Conservation (phyloP, 2,113 vertebrate genomes). For the Mustela lutreola region DNA sequence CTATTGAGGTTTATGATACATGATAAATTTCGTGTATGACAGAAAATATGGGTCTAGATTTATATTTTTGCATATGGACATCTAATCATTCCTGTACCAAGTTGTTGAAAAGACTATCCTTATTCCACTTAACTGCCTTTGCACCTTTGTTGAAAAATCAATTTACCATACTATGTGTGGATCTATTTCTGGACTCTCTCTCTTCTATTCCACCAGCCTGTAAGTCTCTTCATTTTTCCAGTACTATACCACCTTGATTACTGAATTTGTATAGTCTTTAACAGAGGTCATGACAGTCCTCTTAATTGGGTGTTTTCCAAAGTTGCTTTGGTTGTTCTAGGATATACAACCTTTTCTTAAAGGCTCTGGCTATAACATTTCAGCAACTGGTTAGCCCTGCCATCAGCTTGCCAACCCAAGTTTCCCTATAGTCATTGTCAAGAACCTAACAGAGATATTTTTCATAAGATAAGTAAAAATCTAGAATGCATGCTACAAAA, state of each 20-base stretch:
- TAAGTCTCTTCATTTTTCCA: background rate
- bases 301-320: background rate
- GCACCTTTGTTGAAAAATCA: background rate
- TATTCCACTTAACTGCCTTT: background rate
- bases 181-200: background rate
- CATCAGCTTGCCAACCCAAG: background rate
- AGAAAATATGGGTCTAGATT: background rate
- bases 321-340: background rate
- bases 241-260: background rate
- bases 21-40: background rate
- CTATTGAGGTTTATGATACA: background rate
- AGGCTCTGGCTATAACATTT: background rate
- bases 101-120: background rate
- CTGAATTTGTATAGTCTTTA: background rate
- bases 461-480: background rate
- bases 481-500: conserved; percentile 28
- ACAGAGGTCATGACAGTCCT: background rate
- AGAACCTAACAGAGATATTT: conserved; percentile 31
- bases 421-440: background rate
- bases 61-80: background rate
- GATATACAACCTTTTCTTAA: background rate
- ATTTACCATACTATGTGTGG: background rate
- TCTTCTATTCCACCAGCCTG: background rate
- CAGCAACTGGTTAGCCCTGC: background rate
- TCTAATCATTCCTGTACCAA: background rate